Base-by-base conservation (phyloP, 2,888 invertebrate genomes). In the Serripes groenlandicus region DNA sequence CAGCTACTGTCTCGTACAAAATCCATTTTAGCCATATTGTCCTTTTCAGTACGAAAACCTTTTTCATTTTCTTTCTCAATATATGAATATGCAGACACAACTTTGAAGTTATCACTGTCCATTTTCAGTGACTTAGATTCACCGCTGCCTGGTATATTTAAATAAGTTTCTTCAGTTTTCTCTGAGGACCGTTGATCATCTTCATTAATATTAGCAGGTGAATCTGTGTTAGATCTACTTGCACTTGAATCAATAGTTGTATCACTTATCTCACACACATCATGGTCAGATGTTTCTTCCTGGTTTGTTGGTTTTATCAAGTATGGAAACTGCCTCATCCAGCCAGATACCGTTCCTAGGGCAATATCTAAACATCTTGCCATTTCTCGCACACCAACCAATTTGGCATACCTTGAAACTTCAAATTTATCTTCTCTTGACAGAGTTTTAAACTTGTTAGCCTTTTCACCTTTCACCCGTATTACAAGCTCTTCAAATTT, bases 311-410 rank as follows among this genome's bases (percentile, higher is more conserved):
- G 23, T 37, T 81, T 76, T 7, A 83, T 42, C 28, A 37, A 74
- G 66, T 86, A 86, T n/a, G 86, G 86, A 78, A 83, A 86, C 74
- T 86, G 86, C 9, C 86, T 54, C 86, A 86, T 86, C 86, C 86
- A 86, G 21, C 86, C 86, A 21, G 86, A 86, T 5, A 86, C 81
- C 15, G 86, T 86, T 21, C 86, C 86, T 3, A 86, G 52, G 4
- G 86, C 86, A 35, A 86, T 76, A 60, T 75, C 78, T 3, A 86
- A 64, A 70, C 86, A 83, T 1, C 86, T 42, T 18, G 86, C 69
- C 86, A 86, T 86, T 52, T 86, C 86, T 11, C 86, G 58, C 3
- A 86, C 86, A 26, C 86, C 86, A 34, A 86, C 78, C 26, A 86
- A 60, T 49, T 86, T 86, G 1, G 86, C 86, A 56, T 83, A 86